A percentile compares a stretch with the other conserved stretches of the same genome.
These are phyloP conservation scores for Macropodus opercularis DNA, from an alignment of 2,797 vertebrate genomes.

Conservation along the genomic window DNA sequence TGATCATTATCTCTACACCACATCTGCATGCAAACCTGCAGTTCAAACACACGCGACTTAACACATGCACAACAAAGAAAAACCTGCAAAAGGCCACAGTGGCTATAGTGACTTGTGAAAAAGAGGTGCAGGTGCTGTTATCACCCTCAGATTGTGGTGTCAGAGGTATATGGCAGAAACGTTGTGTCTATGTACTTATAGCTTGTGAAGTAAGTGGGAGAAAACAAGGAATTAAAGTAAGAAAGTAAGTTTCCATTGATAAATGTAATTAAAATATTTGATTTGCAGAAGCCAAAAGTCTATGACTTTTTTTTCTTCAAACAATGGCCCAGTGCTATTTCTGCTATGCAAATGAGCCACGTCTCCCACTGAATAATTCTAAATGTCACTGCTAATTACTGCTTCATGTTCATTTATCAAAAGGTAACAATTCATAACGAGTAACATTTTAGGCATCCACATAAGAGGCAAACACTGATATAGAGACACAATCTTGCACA, in stretches of 20 bases:
- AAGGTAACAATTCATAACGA: too few species aligned
- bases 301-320: background rate
- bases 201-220: constrained; percentile 61
- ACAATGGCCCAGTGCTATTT: background rate
- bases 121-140: constrained; percentile 20
- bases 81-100: background rate
- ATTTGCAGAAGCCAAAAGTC: background rate
- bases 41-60: too few species aligned
- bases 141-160: constrained; percentile 14
- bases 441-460: too few species aligned
- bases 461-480: too few species aligned
- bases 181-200: constrained; percentile 36
- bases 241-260: too few species aligned
- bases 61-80: too few species aligned
- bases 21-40: background rate
- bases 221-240: constrained; percentile 42
- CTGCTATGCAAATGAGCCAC: background rate
- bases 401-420: too few species aligned
- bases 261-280: background rate
- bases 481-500: too few species aligned
- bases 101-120: too few species aligned
- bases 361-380: background rate
- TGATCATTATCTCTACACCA: background rate
- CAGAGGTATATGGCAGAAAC: constrained; percentile 39
- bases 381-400: background rate